Percentiles rank a stretch among this genome's conserved stretches.
These are phyloP conservation scores for Parochlus steinenii DNA, from an alignment of 2,888 invertebrate species.

Conservation along the genomic window DNA sequence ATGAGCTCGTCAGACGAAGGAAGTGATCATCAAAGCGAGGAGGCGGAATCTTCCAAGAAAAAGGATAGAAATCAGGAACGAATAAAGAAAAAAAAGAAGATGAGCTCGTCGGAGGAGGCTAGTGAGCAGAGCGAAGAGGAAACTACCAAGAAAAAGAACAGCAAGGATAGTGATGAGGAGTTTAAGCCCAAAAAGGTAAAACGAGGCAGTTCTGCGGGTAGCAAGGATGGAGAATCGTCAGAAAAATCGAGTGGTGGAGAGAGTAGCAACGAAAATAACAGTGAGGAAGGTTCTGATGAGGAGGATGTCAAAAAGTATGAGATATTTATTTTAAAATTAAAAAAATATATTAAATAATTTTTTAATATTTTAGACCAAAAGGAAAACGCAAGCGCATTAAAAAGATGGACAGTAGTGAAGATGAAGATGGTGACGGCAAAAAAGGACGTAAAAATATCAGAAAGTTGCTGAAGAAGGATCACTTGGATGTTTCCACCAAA, in stretches of 20 bases:
- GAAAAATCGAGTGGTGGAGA: constrained; percentile 3
- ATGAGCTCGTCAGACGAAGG: neutral
- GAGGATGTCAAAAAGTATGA: neutral
- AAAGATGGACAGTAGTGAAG: constrained; percentile 24
- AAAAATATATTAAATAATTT: too few species aligned
- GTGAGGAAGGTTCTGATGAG: neutral
- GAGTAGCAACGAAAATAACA: constrained; percentile 1
- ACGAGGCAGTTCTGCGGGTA: neutral
- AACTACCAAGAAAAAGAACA: neutral
- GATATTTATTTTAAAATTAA: neutral
- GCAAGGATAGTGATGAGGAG: neutral
- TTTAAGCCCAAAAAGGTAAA: too few species aligned
- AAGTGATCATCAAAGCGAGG: neutral
- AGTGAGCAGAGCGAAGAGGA: constrained; percentile 1
- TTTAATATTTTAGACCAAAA: constrained; percentile 13
- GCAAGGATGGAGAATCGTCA: neutral
- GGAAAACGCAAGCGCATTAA: constrained; percentile 20
- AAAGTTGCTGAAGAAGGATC: constrained; percentile 39
- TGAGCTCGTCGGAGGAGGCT: constrained; percentile 4
- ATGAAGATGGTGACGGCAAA: constrained; percentile 18
- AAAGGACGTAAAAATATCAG: constrained; percentile 38
- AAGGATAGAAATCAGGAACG: too few species aligned
- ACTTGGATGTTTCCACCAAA: constrained; percentile 65
- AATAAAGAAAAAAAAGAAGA: constrained; percentile 5
- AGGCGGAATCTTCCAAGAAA: too few species aligned